Base-by-base conservation (phyloP, 1,140 invertebrate species). In the Tetranychus urticae region DNA sequence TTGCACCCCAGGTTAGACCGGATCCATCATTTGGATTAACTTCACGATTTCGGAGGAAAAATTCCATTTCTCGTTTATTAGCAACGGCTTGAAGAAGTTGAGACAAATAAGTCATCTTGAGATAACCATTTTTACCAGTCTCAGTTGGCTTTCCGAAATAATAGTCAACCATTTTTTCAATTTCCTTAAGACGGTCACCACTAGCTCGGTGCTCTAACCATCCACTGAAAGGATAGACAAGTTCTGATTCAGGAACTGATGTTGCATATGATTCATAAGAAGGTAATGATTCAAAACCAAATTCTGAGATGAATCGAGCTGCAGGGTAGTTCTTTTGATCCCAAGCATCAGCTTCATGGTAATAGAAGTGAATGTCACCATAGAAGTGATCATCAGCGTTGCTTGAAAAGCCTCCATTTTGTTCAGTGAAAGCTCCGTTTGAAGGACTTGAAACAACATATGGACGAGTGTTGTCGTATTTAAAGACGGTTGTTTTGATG, bases 251-350 rank as follows among this genome's bases (percentile, higher is more conserved):
- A 13, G 35, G 67, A 2, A 78, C 77, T 0, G 77, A 79, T 33
- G 77, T 76, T 62, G 64, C 67, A 66, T 84, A 72, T 3, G 82
- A 80, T 36, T 74, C 70, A 14, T 81, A 70, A 4, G 81, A 81
- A 0, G 91, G 88, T 46, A 86, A 75, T 3, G 89, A 86, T 71
- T 97, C 90, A 65, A 89, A 84, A 12, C 94, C 94, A 71, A 93
- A 98, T 72, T 98, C 94, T 0, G 91, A 93, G n/a, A 83, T 79
- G 72, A 97, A 94, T 64, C 92, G 78, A 1, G 88, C 79, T 13
- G 77, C 77, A 1, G 85, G 85, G 72, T 83, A 94, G 6, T 77
- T 81, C 48, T 75, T 78, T 23, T 79, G 75, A 64, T 85, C 71
- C 88, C 89, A 97, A 56, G 81, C 79, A 69, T 96, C 82, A 61